Base-by-base conservation (phyloP, 2,888 invertebrate genomes). In the Piscicola geometra region DNA sequence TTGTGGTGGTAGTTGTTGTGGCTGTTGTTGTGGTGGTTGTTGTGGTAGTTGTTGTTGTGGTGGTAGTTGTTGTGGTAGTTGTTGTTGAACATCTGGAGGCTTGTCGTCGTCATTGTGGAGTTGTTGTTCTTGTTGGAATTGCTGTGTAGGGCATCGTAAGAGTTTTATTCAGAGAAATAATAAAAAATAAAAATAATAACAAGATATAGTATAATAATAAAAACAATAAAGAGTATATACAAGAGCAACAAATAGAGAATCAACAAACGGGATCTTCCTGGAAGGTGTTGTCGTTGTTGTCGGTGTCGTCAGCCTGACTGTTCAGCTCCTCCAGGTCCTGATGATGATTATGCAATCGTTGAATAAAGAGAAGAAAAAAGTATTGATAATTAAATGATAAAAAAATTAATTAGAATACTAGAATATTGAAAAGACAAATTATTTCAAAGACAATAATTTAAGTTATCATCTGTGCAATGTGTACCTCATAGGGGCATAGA, bases 401-500 rank as follows among this genome's bases (percentile, higher is more conserved):
- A n/a, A n/a, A n/a, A n/a, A n/a, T n/a, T n/a, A n/a, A n/a, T n/a
- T n/a, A n/a, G n/a, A n/a, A n/a, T n/a, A n/a, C n/a, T n/a, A n/a
- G n/a, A n/a, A n/a, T n/a, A n/a, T n/a, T n/a, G n/a, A n/a, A n/a
- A n/a, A n/a, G n/a, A n/a, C n/a, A n/a, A n/a, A n/a, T n/a, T n/a
- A n/a, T n/a, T n/a, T n/a, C n/a, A n/a, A n/a, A n/a, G n/a, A n/a
- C n/a, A n/a, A n/a, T n/a, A n/a, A n/a, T n/a, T n/a, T n/a, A n/a
- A n/a, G n/a, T n/a, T n/a, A n/a, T n/a, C n/a, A n/a, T n/a, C n/a
- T n/a, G n/a, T n/a, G n/a, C n/a, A n/a, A n/a, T n/a, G 41, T 15
- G 41, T 76, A 83, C 84, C 81, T 84, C 85, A 75, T 84, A 84
- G n/a, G 85, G 85, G 78, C 83, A 83, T 30, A 93, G 86, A 82